Conservation (phyloP, 2,113 vertebrate genomes). For the Salvelinus alpinus region DNA sequence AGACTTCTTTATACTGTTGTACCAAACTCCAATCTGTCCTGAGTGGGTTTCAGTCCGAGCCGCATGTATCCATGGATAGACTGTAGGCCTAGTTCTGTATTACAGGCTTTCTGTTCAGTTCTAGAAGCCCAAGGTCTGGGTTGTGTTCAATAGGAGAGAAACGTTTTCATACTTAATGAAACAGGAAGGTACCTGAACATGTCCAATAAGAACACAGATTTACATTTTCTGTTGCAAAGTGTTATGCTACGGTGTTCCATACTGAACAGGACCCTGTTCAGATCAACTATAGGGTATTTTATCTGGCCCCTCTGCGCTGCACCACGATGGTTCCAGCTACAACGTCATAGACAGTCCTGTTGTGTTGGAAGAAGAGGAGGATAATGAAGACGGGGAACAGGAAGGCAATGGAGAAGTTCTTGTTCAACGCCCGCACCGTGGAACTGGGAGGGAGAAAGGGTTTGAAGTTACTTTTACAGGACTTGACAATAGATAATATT, state of each 20-base stretch:
- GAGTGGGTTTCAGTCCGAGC: neutral
- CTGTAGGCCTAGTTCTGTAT: too few species aligned
- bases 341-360: conserved; percentile 94
- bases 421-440: conserved; percentile 90
- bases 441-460: conserved; percentile 74
- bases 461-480: neutral
- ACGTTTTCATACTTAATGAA: too few species aligned
- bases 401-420: conserved; percentile 97
- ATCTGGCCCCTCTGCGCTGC: conserved; percentile 84
- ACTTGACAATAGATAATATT: neutral
- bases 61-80: neutral
- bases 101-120: too few species aligned
- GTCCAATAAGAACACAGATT: too few species aligned
- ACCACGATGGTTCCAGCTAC: conserved; percentile 96
- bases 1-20: too few species aligned
- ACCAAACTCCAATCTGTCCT: neutral
- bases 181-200: too few species aligned
- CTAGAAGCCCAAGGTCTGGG: too few species aligned
- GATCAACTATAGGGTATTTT: conserved; percentile 24
- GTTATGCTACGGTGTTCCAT: too few species aligned
- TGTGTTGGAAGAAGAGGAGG: conserved; percentile 94
- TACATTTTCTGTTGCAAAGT: too few species aligned
- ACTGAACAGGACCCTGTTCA: too few species aligned
- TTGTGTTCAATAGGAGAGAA: too few species aligned
- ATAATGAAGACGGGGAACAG: conserved; percentile 96